Percentiles rank a stretch among this genome's conserved stretches.
phyloP scores from a whole-genome alignment of 2,888 invertebrate genomes.

The Drosophila emarginata region DNA sequence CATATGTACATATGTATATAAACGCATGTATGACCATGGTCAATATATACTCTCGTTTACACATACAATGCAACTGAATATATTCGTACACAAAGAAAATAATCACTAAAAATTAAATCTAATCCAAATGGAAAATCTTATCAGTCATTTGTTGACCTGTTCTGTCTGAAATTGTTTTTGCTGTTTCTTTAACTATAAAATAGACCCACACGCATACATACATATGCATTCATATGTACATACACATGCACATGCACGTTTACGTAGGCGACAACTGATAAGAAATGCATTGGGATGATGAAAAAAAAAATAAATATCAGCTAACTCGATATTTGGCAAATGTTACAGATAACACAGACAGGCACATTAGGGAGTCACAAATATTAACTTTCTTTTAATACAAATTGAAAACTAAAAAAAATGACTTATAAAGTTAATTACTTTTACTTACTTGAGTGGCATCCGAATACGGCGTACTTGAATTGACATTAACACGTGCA shows the following conservation, averaged over 20 bases:
- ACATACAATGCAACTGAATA: constrained; percentile 17
- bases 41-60: constrained; percentile 34
- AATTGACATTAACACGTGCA: constrained; percentile 93
- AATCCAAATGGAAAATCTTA: constrained; percentile 52
- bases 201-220: not conserved
- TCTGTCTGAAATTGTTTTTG: constrained; percentile 29
- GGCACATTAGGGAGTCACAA: not conserved
- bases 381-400: not conserved
- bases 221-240: not conserved
- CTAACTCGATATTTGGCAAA: not conserved
- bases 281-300: constrained; percentile 8
- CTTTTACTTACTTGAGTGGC: constrained; percentile 94
- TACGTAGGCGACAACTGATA: not conserved
- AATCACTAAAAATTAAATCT: constrained; percentile 48
- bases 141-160: constrained; percentile 60
- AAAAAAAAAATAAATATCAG: not conserved
- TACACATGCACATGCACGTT: not conserved
- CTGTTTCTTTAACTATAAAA: constrained; percentile 31
- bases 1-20: not conserved
- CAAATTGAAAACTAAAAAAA: not conserved
- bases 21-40: constrained; percentile 31
- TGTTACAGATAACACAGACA: not conserved
- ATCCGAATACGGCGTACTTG: constrained; percentile 97
- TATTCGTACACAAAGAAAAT: constrained; percentile 45
- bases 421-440: not conserved